These are phyloP conservation scores for Rhagium mordax DNA, from an alignment of 2,888 invertebrate species.

Conservation along the genomic window DNA sequence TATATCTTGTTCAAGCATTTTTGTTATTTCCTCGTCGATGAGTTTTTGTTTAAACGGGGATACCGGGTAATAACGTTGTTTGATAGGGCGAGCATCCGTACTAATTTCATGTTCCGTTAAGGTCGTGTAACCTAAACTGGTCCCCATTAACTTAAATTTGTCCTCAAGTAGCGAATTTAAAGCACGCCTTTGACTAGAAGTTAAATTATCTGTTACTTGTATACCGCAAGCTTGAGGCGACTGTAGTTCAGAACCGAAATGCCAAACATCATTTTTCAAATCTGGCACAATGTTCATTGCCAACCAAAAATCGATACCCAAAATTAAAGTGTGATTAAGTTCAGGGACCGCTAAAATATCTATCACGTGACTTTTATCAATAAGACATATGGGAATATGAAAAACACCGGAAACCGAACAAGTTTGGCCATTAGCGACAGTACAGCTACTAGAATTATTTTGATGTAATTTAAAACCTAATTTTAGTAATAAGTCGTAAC, in stretches of 20 bases:
- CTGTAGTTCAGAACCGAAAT: constrained; percentile 20
- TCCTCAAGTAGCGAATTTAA: constrained; percentile 13
- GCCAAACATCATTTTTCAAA: too few species aligned
- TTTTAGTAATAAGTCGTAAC: constrained; percentile 10
- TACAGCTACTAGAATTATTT: neutral
- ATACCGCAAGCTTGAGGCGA: neutral
- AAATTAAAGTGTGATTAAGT: constrained; percentile 31
- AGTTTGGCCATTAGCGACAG: constrained; percentile 43
- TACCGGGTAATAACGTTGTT: constrained; percentile 25
- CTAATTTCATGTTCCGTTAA: constrained; percentile 17
- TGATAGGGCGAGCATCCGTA: constrained; percentile 6
- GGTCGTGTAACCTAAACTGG: neutral
- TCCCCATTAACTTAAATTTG: constrained; percentile 13
- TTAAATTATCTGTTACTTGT: neutral
- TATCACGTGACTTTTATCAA: constrained; percentile 33
- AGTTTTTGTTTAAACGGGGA: constrained; percentile 24
- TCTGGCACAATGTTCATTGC: constrained; percentile 42
- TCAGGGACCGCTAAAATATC: constrained; percentile 43
- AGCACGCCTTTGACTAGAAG: constrained; percentile 3
- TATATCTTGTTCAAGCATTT: constrained; percentile 7
- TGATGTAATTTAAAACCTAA: constrained; percentile 15
- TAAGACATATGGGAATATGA: constrained; percentile 32
- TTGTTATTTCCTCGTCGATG: constrained; percentile 11
- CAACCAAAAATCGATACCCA: constrained; percentile 45
- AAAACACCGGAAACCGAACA: constrained; percentile 35